Evolutionary conservation across 2,888 invertebrate genomes (phyloP), one percentile per base, ranked within the genome.

Genomic region (Yponomeuta cagnagella): DNA sequence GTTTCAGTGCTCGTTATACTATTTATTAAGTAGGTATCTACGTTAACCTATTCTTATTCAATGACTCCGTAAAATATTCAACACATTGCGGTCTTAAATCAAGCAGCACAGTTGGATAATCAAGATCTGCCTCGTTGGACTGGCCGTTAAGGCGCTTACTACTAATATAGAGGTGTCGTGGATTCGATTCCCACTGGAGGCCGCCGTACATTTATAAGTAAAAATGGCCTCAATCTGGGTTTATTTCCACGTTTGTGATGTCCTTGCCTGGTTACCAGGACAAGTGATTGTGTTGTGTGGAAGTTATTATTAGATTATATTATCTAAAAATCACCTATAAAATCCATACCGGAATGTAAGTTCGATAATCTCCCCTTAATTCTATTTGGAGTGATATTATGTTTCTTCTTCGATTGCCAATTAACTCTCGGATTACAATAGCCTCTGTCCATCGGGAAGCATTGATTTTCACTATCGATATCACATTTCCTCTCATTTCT

Each of bases 381-480:
- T 68, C 68, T 68, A 48, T 68, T 48, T 8, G 68, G n/a, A 15
- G 43, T 43, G 37, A 43, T 33, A 43, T 68, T 68, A 15, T 33
- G n/a, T 69, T 69, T 69, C 69, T 74, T 72, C 76, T 81, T 76
- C 82, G 89, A 91, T 90, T 88, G 86, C 86, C 90, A 91, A 91
- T 90, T 88, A 91, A 76, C 73, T 82, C 86, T 90, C 90, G 70
- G 75, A 77, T 90, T 89, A 82, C 90, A 77, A 73, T 80, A 74
- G 78, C 77, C 81, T 74, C 73, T 83, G 87, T 80, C 78, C 77
- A 74, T 69, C 69, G 71, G 15, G 52, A 5, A 2, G 52, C 15
- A 58, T 58, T 58, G 52, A 58, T 58, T 58, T 58, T 67, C 43
- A 69, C 52, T 69, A 66, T 52, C n/a, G 69, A 43, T 63, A 30